A percentile compares a stretch with the other conserved stretches of the same genome.
Conservation (phyloP, 2,113 vertebrate genomes). For the Centropus bengalensis region DNA sequence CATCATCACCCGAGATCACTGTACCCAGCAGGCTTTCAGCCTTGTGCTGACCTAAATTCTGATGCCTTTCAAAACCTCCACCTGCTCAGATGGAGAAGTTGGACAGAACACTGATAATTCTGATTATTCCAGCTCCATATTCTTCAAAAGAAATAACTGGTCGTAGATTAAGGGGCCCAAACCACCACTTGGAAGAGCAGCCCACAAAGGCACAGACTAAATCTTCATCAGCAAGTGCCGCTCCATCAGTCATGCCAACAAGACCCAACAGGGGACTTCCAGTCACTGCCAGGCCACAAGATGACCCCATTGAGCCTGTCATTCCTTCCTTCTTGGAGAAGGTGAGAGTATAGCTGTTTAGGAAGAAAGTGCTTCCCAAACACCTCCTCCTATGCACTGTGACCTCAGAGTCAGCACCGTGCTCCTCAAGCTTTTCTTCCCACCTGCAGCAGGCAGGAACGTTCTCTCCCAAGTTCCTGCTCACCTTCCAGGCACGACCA, state of each 20-base stretch:
- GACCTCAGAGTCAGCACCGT: background rate
- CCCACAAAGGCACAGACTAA: background rate
- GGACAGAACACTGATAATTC: background rate
- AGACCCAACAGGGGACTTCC: background rate
- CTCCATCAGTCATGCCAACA: background rate
- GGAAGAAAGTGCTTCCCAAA: background rate
- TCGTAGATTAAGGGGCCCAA: background rate
- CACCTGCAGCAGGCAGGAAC: background rate
- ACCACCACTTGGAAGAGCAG: background rate
- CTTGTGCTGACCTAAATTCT: background rate
- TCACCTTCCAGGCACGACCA: background rate
- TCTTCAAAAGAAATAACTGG: background rate
- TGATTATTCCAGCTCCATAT: background rate
- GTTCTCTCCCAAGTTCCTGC: fast-evolving
- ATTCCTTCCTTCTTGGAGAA: background rate
- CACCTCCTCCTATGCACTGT: background rate
- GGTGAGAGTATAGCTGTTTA: background rate
- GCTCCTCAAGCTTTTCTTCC: background rate
- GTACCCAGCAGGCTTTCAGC: background rate
- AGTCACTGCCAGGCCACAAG: background rate
- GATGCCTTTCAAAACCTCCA: background rate
- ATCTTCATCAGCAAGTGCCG: background rate
- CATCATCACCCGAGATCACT: background rate
- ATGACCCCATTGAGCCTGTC: background rate
- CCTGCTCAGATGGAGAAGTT: background rate